These are phyloP conservation scores for Podargus strigoides DNA, from an alignment of 2,797 vertebrate genomes.

Conservation along the genomic window DNA sequence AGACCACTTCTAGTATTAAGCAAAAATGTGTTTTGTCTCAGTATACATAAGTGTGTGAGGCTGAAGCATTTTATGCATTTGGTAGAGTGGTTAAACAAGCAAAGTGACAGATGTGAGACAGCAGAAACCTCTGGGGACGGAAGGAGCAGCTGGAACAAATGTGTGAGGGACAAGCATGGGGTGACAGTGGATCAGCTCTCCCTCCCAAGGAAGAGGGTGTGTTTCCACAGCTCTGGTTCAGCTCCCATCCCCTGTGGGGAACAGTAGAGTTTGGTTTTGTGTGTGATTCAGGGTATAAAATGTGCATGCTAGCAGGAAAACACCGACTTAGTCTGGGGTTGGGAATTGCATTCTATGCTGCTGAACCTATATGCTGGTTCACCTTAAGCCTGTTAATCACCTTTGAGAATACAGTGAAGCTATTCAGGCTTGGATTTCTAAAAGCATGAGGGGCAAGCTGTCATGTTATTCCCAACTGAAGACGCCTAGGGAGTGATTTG, in stretches of 20 bases:
- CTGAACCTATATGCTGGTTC: neutral
- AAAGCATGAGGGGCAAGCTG: neutral
- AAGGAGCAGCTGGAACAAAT: neutral
- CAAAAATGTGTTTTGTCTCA: neutral
- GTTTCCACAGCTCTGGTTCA: neutral
- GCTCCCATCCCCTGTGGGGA: neutral
- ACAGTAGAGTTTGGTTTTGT: neutral
- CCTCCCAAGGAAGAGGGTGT: neutral
- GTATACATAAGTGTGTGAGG: neutral
- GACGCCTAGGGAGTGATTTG: neutral
- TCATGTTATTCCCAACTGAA: neutral
- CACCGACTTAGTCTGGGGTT: neutral
- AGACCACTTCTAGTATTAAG: neutral
- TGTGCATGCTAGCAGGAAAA: neutral
- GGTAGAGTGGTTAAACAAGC: neutral
- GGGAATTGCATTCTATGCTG: neutral
- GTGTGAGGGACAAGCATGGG: neutral
- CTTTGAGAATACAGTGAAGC: neutral
- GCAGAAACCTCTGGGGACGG: neutral
- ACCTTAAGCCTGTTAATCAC: neutral
- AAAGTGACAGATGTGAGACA: neutral
- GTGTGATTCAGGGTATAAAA: fast-evolving
- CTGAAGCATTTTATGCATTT: neutral
- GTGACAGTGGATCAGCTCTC: neutral
- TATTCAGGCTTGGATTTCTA: neutral